Conservation (phyloP, 2,113 vertebrate species). For the Amphilophus citrinellus region DNA sequence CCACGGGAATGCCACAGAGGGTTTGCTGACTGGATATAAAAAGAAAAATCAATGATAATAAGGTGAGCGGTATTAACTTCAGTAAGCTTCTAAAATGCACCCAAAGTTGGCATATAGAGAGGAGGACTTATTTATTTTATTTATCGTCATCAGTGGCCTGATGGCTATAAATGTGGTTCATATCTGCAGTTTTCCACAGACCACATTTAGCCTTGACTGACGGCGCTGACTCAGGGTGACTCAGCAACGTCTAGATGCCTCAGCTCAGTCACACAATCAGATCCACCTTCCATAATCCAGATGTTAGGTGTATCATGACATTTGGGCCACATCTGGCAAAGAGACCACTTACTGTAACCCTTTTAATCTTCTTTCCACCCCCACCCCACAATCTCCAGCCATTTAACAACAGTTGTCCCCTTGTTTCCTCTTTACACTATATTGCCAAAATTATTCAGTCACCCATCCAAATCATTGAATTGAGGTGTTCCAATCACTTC, state of each 20-base stretch:
- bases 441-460: too few species aligned
- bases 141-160: not conserved
- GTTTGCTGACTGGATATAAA: conserved; percentile 84
- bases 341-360: not conserved
- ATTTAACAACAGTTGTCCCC: too few species aligned
- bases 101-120: not conserved
- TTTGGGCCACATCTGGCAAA: not conserved
- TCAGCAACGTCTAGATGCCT: not conserved
- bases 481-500: too few species aligned
- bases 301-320: not conserved
- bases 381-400: too few species aligned
- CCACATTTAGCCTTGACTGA: not conserved
- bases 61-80: not conserved
- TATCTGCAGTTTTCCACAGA: not conserved
- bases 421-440: too few species aligned
- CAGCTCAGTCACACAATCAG: not conserved
- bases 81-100: not conserved
- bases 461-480: too few species aligned
- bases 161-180: not conserved
- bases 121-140: not conserved
- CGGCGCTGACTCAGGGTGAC: not conserved
- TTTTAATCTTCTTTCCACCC: too few species aligned
- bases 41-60: not conserved
- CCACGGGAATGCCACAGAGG: conserved; percentile 88
- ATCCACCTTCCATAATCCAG: not conserved